Evolutionary conservation across 1,140 invertebrate species (phyloP), one percentile per base, ranked within the genome.

Genomic region (Formica exsecta): DNA sequence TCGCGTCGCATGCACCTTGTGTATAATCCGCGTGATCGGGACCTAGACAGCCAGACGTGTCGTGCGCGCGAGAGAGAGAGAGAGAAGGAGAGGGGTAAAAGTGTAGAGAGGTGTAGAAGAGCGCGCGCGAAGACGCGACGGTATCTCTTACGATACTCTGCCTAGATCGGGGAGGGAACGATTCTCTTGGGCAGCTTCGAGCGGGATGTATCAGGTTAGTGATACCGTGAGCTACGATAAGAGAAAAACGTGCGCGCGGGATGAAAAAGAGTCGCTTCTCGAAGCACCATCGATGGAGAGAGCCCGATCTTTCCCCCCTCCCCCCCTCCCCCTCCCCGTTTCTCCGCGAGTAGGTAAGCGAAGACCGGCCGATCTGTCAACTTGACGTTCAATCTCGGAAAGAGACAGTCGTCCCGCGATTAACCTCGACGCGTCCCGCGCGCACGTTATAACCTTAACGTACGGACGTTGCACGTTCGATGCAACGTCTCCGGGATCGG

Each of bases 381-480:
- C 3, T 19, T 11, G 16, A 19, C 48, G 16, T 19, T 9, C 1
- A 16, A 16, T 25, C 51, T 38, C 29, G 44, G 64, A 13, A 7
- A 13, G 19, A n/a, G 64, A 38, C 36, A 6, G 3, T n/a, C 36
- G 64, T 48, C 32, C 51, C 48, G 32, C 2, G 1, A 8, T n/a
- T 77, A 77, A 16, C 57, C 38, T 76, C 16, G n/a, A 38, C 16
- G n/a, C 36, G 19, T 54, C 68, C 16, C 9, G n/a, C 19, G 29
- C 36, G 36, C 36, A 7, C 2, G 8, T 29, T 68, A 80, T 80
- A 80, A 80, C 77, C 64, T 80, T 41, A 0, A 41, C 8, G 9
- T 44, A 44, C 41, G 41, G 9, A 11, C 11, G 41, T 41, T 65
- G n/a, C 32, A 36, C 61, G 13, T 51, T 51, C 29, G 76, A 51